Base-by-base conservation (phyloP, 2,113 vertebrate genomes). In the Acinonyx jubatus region DNA sequence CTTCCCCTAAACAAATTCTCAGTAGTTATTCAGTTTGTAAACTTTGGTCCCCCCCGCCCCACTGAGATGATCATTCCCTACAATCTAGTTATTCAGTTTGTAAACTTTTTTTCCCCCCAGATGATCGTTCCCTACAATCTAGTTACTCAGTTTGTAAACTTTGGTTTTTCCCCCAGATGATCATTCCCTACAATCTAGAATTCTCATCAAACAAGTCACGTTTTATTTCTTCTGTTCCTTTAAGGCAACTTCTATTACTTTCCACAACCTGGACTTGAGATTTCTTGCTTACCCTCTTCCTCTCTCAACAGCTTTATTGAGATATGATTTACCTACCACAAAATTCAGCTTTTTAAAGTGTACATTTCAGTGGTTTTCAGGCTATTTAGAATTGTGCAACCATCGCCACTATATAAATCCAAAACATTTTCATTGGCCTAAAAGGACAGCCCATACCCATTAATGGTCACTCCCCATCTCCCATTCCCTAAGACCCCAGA, bases 241-340 rank as follows among this genome's bases (percentile, higher is more conserved):
- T 90, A 92, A 82, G 89, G 41, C 21, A 71, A 94, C 73, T 89
- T 66, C 36, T 74, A 61, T 63, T 89, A 52, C 31, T 85, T 92
- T 95, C 89, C n/a, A 83, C 29, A 82, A 19, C 4, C 23, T 9
- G 1, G 38, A 48, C n/a, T 88, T 79, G 85, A 38, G 48, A 66
- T 33, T 6, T 87, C 45, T 33, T n/a, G 38, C 38, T 5, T 25
- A 48, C 81, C 57, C n/a, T 74, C 10, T 33, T 2, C 29, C 15
- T 84, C 48, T 86, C 45, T 87, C 18, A 69, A 41, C n/a, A 61
- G 5, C 25, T 73, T 94, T 73, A 65, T 73, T 78, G 45, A 94
- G 69, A 41, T 68, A 61, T 15, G 66, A 91, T 41, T 95, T 69
- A 84, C 55, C 73, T 84, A 81, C 33, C 9, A 65, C 18, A 66